Base-by-base conservation (phyloP, 2,113 vertebrate species). In the Rhinolophus ferrumequinum region DNA sequence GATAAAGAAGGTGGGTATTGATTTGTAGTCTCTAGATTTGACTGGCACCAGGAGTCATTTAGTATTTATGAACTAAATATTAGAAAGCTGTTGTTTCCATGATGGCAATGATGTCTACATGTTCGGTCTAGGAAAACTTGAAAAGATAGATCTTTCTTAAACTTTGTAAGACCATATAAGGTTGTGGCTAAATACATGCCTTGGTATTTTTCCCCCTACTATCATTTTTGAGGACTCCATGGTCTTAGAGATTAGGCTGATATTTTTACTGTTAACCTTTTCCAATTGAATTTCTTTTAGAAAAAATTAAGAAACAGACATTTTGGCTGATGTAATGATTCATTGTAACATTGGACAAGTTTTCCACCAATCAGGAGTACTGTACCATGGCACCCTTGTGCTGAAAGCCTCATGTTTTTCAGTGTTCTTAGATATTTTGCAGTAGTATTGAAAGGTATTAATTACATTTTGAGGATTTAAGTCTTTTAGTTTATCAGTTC, bases 341-440 rank as follows among this genome's bases (percentile, higher is more conserved):
- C 50, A 75, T 50, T 85, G 19, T 95, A 96, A 87, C 54, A 79
- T 35, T 70, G 30, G 12, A 93, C 26, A 84, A 1, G 54, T 30
- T 82, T 95, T 85, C 72, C 21, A 75, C 0, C 93, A 91, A 82
- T 69, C 28, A 91, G 62, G 16, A 90, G 24, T n/a, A 16, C 19
- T 83, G 28, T 96, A 56, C 54, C 50, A 8, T 82, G 30, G 15
- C 33, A 89, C 60, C 83, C 28, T 94, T 82, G 19, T 80, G 64
- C 66, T 76, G n/a, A 94, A 60, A 95, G 19, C 50, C 38, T 84
- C 76, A 28, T 95, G 54, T 69, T 89, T 96, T 96, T 69, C 69
- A 41, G 13, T 86, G 44, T 95, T 93, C 44, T 66, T 82, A 73
- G 26, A 15, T 97, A 41, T 67, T 96, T 89, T 94, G 19, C 41